These are phyloP conservation scores for Alitta virens DNA, from an alignment of 2,888 invertebrate genomes.

Conservation along the genomic window DNA sequence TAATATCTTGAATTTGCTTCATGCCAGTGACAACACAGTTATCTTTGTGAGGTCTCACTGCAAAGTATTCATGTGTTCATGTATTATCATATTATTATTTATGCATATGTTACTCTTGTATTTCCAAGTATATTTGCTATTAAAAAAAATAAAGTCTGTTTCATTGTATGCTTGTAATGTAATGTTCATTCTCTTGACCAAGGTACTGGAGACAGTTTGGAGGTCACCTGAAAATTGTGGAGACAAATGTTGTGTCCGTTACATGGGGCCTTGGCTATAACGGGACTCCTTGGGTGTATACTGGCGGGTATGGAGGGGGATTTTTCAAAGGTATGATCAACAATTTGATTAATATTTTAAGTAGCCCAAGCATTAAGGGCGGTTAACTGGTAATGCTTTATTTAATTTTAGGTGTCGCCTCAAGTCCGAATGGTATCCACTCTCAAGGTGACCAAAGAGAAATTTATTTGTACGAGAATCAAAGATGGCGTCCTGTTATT, in stretches of 20 bases:
- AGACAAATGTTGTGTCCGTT: constrained; percentile 74
- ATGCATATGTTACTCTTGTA: not conserved
- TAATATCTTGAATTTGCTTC: too few relatives aligned
- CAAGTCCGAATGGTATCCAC: constrained; percentile 65
- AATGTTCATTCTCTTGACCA: too few relatives aligned
- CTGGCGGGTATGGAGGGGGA: constrained; percentile 84
- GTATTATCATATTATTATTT: too few relatives aligned
- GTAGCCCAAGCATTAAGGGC: too few relatives aligned
- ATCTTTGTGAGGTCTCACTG: too few relatives aligned
- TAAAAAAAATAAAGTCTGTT: not conserved
- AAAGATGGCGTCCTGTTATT: constrained; percentile 88
- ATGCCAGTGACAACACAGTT: too few relatives aligned
- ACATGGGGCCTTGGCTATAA: constrained; percentile 91
- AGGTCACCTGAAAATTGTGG: constrained; percentile 78
- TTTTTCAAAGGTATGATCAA: constrained; percentile 66
- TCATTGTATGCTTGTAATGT: not conserved
- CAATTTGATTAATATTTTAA: too few relatives aligned
- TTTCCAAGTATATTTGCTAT: not conserved
- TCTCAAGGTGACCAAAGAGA: constrained; percentile 81
- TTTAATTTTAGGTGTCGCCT: constrained; percentile 32
- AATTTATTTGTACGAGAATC: constrained; percentile 89
- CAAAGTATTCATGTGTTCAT: too few relatives aligned
- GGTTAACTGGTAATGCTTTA: too few relatives aligned
- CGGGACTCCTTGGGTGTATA: constrained; percentile 84
- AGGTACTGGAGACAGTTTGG: constrained; percentile 86